Base-by-base conservation (phyloP, 2,113 vertebrate species). In the Rousettus leschenaultii region DNA sequence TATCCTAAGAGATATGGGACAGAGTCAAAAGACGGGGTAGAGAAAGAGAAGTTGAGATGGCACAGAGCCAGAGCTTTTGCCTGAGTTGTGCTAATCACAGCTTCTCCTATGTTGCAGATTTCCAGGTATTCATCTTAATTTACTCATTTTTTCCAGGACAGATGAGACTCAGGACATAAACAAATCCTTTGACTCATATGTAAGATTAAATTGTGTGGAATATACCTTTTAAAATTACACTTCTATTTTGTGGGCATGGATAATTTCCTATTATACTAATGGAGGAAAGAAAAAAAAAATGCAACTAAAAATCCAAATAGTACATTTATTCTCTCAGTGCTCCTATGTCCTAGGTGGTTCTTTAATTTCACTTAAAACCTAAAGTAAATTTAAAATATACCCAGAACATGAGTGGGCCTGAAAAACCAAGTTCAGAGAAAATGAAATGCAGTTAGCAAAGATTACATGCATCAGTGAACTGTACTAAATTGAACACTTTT, bases 401-500 rank as follows among this genome's bases (percentile, higher is more conserved):
- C 51, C 83, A 95, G 68, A 93, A 92, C 55, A 78, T 73, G 89
- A 93, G 65, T 93, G 73, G 19, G 75, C 35, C 89, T 90, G 87
- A 97, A 96, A 95, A 97, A 90, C 93, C 95, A 97, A 97, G 93
- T 96, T 97, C 94, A 66, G 84, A 89, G 89, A 96, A 97, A 97
- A 97, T 86, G 86, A 91, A 79, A 94, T 96, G 84, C 95, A 93
- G 91, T 97, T 97, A 98, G 94, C 82, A 94, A 97, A 94, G 93
- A 97, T 97, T 96, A 96, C 93, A 90, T 91, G 96, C 93, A 97
- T 95, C 95, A 93, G 71, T 89, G 91, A 91, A 89, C 95, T 96
- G 79, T 95, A 96, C 79, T 97, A 96, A 97, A 97, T 85, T 95
- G 97, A 97, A 97, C 53, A 95, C 83, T 94, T 97, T 91, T 94